A percentile compares a stretch with the other conserved stretches of the same genome.
Evolutionary conservation across 2,797 vertebrate genomes (phyloP).

Genomic region (Lophotriccus pileatus): DNA sequence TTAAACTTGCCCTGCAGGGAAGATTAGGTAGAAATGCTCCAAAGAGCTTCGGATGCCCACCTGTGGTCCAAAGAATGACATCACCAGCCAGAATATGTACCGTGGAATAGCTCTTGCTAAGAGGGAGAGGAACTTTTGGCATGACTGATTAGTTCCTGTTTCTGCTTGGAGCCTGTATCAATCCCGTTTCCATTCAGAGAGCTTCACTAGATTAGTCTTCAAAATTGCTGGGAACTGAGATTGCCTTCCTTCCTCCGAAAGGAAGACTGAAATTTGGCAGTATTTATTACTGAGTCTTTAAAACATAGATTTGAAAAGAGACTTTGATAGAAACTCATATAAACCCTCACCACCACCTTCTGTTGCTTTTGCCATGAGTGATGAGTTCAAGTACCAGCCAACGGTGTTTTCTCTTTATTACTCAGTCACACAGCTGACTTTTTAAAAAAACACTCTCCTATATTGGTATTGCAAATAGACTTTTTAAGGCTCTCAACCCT

Average conservation of each 20-base stretch:
- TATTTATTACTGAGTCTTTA: not conserved
- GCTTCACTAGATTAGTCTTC: not conserved
- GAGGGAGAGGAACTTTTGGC: not conserved
- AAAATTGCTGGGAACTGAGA: not conserved
- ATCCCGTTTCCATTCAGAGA: not conserved
- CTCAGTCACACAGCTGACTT: not conserved
- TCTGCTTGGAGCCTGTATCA: not conserved
- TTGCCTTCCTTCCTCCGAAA: not conserved
- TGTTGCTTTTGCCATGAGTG: not conserved
- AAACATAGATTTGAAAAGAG: not conserved
- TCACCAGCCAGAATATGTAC: not conserved
- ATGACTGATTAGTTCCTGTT: not conserved
- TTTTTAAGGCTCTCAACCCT: not conserved
- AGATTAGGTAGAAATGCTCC: not conserved
- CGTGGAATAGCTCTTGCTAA: not conserved
- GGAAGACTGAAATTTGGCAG: not conserved
- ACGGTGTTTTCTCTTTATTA: not conserved
- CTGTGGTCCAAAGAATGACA: not conserved
- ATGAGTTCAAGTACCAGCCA: not conserved
- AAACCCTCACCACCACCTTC: not conserved
- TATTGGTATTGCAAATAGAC: not conserved
- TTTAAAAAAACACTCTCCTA: not conserved
- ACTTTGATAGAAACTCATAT: rapidly evolving
- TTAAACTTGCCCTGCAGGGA: not conserved
- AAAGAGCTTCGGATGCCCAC: not conserved